These are phyloP conservation scores for Mugil cephalus DNA, from an alignment of 2,113 vertebrate genomes.

Conservation along the genomic window DNA sequence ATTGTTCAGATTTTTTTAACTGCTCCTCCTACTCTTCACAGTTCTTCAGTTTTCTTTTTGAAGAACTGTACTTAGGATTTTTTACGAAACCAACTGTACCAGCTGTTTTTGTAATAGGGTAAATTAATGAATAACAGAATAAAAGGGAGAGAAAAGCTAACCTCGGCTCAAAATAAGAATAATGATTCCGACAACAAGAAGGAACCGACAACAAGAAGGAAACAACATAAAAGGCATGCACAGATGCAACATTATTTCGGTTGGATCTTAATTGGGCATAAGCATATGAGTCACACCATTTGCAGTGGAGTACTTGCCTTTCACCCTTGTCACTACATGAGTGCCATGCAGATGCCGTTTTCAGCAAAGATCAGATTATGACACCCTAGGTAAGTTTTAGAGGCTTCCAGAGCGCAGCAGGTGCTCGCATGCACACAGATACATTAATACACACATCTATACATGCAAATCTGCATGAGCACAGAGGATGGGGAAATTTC, in stretches of 20 bases:
- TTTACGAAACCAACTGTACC: not conserved
- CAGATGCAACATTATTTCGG: no score
- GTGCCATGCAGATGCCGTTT: not conserved
- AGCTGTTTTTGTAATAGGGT: not conserved
- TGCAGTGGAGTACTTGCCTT: no score
- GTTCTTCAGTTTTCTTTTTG: not conserved
- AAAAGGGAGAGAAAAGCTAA: no score
- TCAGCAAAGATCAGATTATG: not conserved
- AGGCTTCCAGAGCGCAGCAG: not conserved
- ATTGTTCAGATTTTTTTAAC: not conserved
- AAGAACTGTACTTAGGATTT: no score
- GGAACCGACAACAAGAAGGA: no score
- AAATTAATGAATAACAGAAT: no score
- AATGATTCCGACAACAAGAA: no score
- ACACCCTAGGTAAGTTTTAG: not conserved
- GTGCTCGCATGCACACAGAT: not conserved
- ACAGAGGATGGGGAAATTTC: not conserved
- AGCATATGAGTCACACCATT: no score
- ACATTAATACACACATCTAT: slow-evolving; percentile 1
- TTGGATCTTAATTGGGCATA: no score
- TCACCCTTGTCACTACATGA: not conserved
- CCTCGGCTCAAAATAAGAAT: no score
- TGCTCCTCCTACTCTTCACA: not conserved
- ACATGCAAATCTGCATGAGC: slow-evolving; percentile 13
- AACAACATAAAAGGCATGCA: no score